Percentiles rank a stretch among this genome's conserved stretches.
Conservation (phyloP, 2,113 vertebrate species). For the Urocolius indicus region DNA sequence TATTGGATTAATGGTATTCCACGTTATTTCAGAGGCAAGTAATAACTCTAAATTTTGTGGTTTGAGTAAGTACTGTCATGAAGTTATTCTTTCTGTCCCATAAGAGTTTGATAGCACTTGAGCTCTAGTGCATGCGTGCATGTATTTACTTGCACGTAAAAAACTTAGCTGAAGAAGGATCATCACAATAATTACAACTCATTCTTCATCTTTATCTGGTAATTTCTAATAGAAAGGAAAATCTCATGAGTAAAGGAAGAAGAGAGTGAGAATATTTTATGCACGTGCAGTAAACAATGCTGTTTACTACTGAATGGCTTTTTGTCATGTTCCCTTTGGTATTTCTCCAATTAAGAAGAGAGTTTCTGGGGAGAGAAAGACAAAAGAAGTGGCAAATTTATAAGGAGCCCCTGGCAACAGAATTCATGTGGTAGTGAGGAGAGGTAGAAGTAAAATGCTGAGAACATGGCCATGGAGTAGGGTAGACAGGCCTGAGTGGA, state of each 20-base stretch:
- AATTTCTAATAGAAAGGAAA: constrained; percentile 1
- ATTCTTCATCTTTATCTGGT: background rate
- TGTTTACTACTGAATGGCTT: background rate
- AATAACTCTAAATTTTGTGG: background rate
- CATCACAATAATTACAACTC: background rate
- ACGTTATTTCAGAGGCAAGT: background rate
- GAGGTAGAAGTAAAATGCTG: background rate
- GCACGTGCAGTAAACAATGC: background rate
- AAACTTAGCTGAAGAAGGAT: constrained; percentile 2
- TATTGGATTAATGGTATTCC: background rate
- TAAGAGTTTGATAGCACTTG: constrained; percentile 5
- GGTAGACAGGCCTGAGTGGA: background rate
- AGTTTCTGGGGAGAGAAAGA: background rate
- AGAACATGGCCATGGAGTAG: background rate
- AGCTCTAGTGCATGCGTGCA: background rate
- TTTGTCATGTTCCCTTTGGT: background rate
- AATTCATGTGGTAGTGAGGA: background rate
- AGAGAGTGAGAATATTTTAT: background rate
- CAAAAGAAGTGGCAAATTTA: background rate
- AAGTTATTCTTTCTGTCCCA: background rate
- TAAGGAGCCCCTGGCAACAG: background rate
- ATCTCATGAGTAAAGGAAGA: background rate
- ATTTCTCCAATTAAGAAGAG: background rate
- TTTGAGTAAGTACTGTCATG: background rate
- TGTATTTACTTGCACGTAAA: constrained; percentile 1